Evolutionary conservation across 1,140 invertebrate genomes (phyloP).

Genomic region (Apis dorsata): DNA sequence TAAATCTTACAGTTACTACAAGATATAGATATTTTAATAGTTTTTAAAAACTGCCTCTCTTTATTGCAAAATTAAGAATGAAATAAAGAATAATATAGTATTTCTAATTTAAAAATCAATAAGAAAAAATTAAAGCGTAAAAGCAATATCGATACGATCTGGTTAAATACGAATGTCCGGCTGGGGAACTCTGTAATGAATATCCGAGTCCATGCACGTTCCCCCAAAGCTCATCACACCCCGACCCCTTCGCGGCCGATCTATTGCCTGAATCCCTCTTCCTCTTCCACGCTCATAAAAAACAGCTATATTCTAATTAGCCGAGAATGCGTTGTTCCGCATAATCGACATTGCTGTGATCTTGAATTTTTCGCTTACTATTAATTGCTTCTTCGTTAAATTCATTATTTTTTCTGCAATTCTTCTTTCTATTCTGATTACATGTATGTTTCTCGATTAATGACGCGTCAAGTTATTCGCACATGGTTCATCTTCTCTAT

Average conservation of each 20-base stretch:
- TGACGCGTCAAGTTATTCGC: not conserved
- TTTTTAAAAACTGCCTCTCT: not conserved
- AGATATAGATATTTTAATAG: not conserved
- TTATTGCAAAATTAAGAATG: not conserved
- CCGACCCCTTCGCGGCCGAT: slow-evolving; percentile 50
- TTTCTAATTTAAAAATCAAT: not conserved
- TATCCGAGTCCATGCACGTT: slow-evolving; percentile 70
- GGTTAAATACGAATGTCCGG: slow-evolving; percentile 80
- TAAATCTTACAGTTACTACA: not conserved
- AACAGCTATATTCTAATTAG: slow-evolving; percentile 81
- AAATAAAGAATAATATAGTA: not conserved
- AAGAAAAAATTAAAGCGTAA: slow-evolving; percentile 34
- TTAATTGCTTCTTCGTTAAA: not conserved
- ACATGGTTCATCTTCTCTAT: not conserved
- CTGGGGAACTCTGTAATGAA: slow-evolving; percentile 78
- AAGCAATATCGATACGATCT: slow-evolving; percentile 38
- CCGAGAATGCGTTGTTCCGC: slow-evolving; percentile 69
- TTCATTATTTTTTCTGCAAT: not conserved
- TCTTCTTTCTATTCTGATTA: not conserved
- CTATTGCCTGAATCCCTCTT: slow-evolving; percentile 75
- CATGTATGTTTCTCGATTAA: not conserved
- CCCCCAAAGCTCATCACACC: slow-evolving; percentile 61
- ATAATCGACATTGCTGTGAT: slow-evolving; percentile 43
- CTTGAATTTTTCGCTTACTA: slow-evolving; percentile 14
- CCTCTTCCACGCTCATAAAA: slow-evolving; percentile 81